Evolutionary conservation across 2,888 invertebrate species (phyloP), one percentile per base, ranked within the genome.

Genomic region (Cerastoderma edule): DNA sequence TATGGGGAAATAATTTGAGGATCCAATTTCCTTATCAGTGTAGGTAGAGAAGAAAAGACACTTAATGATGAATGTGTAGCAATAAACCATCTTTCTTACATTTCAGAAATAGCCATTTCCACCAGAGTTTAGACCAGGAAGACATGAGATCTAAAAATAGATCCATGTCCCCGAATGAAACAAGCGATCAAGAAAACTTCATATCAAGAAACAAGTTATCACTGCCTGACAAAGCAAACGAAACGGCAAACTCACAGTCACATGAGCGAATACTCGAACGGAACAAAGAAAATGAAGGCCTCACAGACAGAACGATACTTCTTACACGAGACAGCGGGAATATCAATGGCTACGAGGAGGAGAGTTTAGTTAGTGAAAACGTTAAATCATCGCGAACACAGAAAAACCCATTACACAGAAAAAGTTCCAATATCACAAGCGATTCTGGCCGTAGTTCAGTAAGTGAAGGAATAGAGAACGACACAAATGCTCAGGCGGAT

Each of bases 61-160:
- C n/a, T n/a, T n/a, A n/a, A n/a, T n/a, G n/a, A n/a, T n/a, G n/a
- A n/a, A n/a, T n/a, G n/a, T n/a, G n/a, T n/a, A n/a, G n/a, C n/a
- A n/a, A n/a, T n/a, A n/a, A n/a, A n/a, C n/a, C n/a, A n/a, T 67
- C 67, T 50, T 13, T 48, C 30, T 10, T 1, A 19, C 56, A 28
- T 81, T 82, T 53, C 87, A 89, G 89, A 76, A 89, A 88, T 82
- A 87, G 87, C 72, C 87, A 85, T 75, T 84, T 88, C 69, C 85
- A 87, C 67, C 84, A 85, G 64, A 78, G 82, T 44, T 81, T 84
- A 57, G 88, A 85, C 54, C 67, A 73, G 35, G 86, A 83, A 16
- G 86, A 84, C 65, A 83, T 86, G 83, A 81, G 72, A 79, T 79
- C 82, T 30, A 80, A 82, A 64, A 72, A 75, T 32, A 63, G 64